Conservation (phyloP, 2,113 vertebrate genomes). For the Carassius auratus region DNA sequence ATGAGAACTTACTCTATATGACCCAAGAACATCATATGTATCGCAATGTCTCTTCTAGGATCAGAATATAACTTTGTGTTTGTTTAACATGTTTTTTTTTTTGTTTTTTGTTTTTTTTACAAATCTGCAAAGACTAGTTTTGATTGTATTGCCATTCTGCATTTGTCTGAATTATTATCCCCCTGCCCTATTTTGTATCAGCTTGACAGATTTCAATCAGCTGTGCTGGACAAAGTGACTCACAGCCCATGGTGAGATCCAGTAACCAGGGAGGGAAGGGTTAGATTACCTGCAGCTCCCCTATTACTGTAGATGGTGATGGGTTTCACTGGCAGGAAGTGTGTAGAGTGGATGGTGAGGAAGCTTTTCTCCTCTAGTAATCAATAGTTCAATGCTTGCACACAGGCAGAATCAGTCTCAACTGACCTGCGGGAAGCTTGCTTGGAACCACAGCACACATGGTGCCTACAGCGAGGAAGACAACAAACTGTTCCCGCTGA, state of each 20-base stretch:
- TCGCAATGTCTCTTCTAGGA: no score
- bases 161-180: neutral
- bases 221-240: slow-evolving; percentile 66
- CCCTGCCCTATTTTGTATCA: slow-evolving; percentile 50
- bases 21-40: no score
- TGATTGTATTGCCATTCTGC: neutral
- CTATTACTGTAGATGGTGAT: slow-evolving; percentile 16
- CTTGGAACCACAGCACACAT: slow-evolving; percentile 55
- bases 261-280: slow-evolving; percentile 1
- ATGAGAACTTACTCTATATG: no score
- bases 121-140: neutral
- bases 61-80: neutral
- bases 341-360: slow-evolving; percentile 50
- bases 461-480: slow-evolving; percentile 33
- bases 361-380: slow-evolving; percentile 41
- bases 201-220: slow-evolving; percentile 62
- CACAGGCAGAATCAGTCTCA: slow-evolving; percentile 62
- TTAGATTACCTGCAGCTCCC: slow-evolving; percentile 22
- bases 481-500: neutral
- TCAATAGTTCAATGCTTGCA: slow-evolving; percentile 70
- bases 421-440: slow-evolving; percentile 44
- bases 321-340: slow-evolving; percentile 53
- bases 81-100: neutral
- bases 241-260: slow-evolving; percentile 71
- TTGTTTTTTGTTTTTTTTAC: no score